phyloP scores from a whole-genome alignment of 1,140 invertebrate genomes.

The Orius laevigatus region DNA sequence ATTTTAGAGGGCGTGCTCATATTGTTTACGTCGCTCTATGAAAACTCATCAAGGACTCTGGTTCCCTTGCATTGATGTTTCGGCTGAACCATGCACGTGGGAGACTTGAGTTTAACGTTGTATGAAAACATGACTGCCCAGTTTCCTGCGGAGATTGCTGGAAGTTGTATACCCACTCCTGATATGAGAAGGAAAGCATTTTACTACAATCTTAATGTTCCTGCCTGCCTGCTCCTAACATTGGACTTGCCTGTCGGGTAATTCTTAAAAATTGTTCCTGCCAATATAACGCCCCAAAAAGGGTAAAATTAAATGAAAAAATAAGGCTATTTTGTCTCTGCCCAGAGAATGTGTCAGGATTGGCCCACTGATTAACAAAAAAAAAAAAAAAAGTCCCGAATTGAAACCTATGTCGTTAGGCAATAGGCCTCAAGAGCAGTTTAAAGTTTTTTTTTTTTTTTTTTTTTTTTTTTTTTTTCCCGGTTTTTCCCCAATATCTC shows the following conservation, averaged over 20 bases:
- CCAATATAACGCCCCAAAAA: no score
- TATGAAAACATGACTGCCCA: slow-evolving; percentile 82
- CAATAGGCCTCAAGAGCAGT: no score
- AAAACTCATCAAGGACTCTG: slow-evolving; percentile 84
- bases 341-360: no score
- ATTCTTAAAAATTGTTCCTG: no score
- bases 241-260: slow-evolving; percentile 87
- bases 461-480: no score
- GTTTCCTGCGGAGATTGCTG: slow-evolving; percentile 86
- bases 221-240: slow-evolving; percentile 90
- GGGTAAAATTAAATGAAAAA: no score
- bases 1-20: slow-evolving; percentile 76
- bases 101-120: slow-evolving; percentile 93
- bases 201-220: slow-evolving; percentile 78
- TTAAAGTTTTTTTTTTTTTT: no score
- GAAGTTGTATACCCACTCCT: slow-evolving; percentile 84
- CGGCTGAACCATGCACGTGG: slow-evolving; percentile 93
- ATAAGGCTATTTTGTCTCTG: no score
- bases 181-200: slow-evolving; percentile 86
- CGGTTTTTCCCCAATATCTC: no score
- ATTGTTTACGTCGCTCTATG: slow-evolving; percentile 87
- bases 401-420: no score
- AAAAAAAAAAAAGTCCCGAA: no score
- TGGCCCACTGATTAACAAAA: no score
- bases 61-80: slow-evolving; percentile 96